Evolutionary conservation across 2,797 vertebrate genomes (phyloP).

Genomic region (Mallotus villosus): DNA sequence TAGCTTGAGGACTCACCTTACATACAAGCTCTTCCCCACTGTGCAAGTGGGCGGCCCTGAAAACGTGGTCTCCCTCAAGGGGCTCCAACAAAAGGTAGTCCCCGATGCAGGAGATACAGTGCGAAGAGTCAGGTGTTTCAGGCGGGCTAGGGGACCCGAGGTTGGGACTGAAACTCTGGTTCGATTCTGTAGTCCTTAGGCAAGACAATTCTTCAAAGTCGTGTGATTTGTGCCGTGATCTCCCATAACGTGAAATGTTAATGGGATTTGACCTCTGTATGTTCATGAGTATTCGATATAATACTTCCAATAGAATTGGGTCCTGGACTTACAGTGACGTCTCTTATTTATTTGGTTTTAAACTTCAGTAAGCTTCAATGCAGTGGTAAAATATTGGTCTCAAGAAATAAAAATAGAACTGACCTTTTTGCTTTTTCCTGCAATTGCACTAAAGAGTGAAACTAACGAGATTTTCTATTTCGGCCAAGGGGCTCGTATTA

Average conservation of each 20-base stretch:
- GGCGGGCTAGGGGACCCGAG: constrained; percentile 97
- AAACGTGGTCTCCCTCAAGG: constrained; percentile 97
- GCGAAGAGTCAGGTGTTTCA: constrained; percentile 96
- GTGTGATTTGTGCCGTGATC: constrained; percentile 97
- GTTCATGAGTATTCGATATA: constrained; percentile 94
- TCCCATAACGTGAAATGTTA: constrained; percentile 98
- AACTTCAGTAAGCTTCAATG: constrained; percentile 25
- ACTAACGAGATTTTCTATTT: constrained; percentile 7
- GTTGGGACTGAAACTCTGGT: constrained; percentile 97
- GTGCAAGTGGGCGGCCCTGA: constrained; percentile 96
- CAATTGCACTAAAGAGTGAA: background rate
- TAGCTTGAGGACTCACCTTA: constrained; percentile 80
- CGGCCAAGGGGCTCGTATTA: constrained; percentile 9
- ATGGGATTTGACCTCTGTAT: constrained; percentile 99
- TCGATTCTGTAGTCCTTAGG: constrained; percentile 89
- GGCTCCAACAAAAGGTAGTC: constrained; percentile 99
- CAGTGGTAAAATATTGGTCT: constrained; percentile 15
- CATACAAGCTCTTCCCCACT: constrained; percentile 97
- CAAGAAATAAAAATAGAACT: background rate
- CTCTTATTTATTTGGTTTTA: constrained; percentile 13
- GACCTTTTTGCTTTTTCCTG: background rate
- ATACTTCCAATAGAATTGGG: constrained; percentile 61
- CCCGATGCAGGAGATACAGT: constrained; percentile 98
- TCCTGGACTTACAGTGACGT: constrained; percentile 37
- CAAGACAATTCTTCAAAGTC: constrained; percentile 96